phyloP scores from a whole-genome alignment of 2,797 vertebrate species.

The Amblyopsis hoosieri region DNA sequence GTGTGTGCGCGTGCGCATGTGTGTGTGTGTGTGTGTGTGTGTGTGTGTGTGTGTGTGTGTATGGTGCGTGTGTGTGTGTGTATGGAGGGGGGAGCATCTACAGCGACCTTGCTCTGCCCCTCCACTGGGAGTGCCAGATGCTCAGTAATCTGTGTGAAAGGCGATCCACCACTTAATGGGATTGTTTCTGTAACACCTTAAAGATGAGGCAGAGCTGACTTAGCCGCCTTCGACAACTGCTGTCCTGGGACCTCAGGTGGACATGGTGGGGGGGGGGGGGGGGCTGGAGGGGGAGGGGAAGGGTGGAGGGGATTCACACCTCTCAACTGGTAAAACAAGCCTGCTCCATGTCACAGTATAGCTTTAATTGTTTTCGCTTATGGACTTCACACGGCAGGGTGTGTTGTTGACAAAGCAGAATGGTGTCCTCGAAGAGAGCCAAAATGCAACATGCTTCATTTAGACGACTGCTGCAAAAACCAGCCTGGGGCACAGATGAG shows the following conservation, averaged over 20 bases:
- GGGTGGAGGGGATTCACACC: slow-evolving; percentile 58
- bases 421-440: slow-evolving; percentile 64
- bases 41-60: slow-evolving; percentile 16
- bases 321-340: slow-evolving; percentile 60
- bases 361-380: slow-evolving; percentile 45
- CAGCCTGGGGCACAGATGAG: no score
- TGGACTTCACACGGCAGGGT: slow-evolving; percentile 65
- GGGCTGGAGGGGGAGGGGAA: neutral
- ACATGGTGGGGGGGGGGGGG: slow-evolving; percentile 52
- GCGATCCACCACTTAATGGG: slow-evolving; percentile 78
- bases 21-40: neutral
- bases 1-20: slow-evolving; percentile 1
- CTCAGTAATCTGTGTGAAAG: slow-evolving; percentile 81
- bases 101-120: slow-evolving; percentile 60
- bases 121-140: slow-evolving; percentile 75
- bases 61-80: slow-evolving; percentile 12
- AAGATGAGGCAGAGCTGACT: slow-evolving; percentile 71
- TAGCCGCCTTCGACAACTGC: slow-evolving; percentile 69
- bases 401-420: slow-evolving; percentile 69
- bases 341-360: neutral
- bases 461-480: no score
- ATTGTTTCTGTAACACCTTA: slow-evolving; percentile 82
- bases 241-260: slow-evolving; percentile 78
- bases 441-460: slow-evolving; percentile 31
- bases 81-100: slow-evolving; percentile 22